Evolutionary conservation across 2,888 invertebrate genomes (phyloP), one percentile per base, ranked within the genome.

Genomic region (Cantharis rustica): DNA sequence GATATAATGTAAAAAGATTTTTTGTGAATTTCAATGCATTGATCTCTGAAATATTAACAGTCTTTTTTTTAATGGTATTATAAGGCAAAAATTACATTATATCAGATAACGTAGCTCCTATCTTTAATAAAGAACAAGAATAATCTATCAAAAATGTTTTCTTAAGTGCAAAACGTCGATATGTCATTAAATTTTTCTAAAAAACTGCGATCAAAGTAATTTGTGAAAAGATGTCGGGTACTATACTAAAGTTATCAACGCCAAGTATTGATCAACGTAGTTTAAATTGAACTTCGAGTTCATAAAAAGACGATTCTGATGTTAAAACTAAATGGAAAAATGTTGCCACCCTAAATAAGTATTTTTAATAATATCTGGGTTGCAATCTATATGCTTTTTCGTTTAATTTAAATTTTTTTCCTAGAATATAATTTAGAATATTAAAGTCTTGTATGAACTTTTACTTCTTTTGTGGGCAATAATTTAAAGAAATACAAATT

Each of bases 131-230:
- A 66, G 64, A 66, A 66, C 23, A 23, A 20, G 20, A 20, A 23
- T 66, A 66, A 66, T 66, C 64, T 66, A 66, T 66, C 64, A 23
- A 20, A 66, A 66, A 66, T 66, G 17, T 23, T 66, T 66, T 20
- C 17, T 66, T 20, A 23, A 66, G 64, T 47, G 64, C 23, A 17
- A 23, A 66, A 66, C 23, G 64, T 66, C 20, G 64, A 66, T 66
- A 66, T 66, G 64, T 66, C 64, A 66, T 66, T 66, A 66, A 66
- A 66, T 23, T 66, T 66, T 66, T 66, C 17, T 66, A 66, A 66
- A 66, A 66, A 66, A 66, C 23, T 66, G 64, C 23, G 64, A 66
- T 23, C 64, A 66, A 66, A 66, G 64, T 23, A 66, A 66, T 66
- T 66, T 66, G 64, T 66, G 64, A 66, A 23, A 66, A 23, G 64